Base-by-base conservation (phyloP, 2,113 vertebrate species). In the Salvelinus alpinus region DNA sequence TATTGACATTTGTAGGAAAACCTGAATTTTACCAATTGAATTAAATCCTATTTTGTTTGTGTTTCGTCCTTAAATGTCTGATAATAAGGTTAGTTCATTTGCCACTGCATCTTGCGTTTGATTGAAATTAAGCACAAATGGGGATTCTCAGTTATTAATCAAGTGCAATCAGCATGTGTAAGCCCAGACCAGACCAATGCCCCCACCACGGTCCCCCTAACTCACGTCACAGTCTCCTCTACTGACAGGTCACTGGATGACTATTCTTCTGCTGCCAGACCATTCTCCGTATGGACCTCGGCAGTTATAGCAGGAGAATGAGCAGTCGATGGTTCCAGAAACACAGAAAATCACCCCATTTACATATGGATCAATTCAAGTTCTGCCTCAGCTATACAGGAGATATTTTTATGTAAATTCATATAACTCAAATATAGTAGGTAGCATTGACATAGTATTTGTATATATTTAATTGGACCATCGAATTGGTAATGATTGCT, bases 231-330 rank as follows among this genome's bases (percentile, higher is more conserved):
- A 51, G 48, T 51, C 48, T 51, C 48, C 48, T 51, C 48, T 14
- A 51, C 13, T 51, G 48, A 51, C 20, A 60, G 20, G 57, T n/a
- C 16, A 60, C 48, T 22, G 57, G 18, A 59, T n/a, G 14, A 59
- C 18, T 59, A n/a, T 2, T 59, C 6, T 5, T 59, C 57, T 59
- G 20, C 59, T 60, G 27, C n/a, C 65, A 51, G 48, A 51, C 64
- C 31, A 69, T 75, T 64, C 54, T 76, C 68, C 48, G 12, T 80
- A 84, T 82, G 64, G 82, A 57, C 72, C 74, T 80, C 74, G 71
- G 69, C 31, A 77, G 64, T 75, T 62, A 65, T 64, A 73, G 69
- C 70, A 78, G 75, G 70, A 60, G 13, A 62, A 62, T 72, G 54
- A 78, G 13, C 1, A 16, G 59, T 65, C 65, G 47, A n/a, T 14